Evolutionary conservation across 2,113 vertebrate species (phyloP), one percentile per base, ranked within the genome.

Genomic region (Trematocara unimaculatum): DNA sequence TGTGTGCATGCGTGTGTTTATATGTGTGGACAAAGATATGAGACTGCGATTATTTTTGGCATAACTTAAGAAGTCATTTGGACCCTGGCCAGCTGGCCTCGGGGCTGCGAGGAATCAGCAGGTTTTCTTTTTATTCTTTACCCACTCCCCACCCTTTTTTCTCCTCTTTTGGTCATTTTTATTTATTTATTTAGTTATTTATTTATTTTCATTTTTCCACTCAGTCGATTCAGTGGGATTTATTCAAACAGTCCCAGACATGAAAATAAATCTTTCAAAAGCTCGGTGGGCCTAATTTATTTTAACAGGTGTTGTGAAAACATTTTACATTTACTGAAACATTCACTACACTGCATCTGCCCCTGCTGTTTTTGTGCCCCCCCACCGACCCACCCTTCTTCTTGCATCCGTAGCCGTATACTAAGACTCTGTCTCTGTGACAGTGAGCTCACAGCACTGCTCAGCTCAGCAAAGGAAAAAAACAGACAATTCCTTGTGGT

Each of bases 61-160:
- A 93, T 85, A 91, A 93, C 62, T 91, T 87, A 88, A 93, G 89
- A 92, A 88, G 74, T 92, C 79, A 92, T 93, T 93, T 96, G 92
- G 92, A 94, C 45, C 2, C 1, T 4, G 72, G 84, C 91, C 95
- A 95, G 88, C 78, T 95, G 95, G 94, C 93, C 84, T 47, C 11
- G 18, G 81, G 91, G 88, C 88, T 80, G 67, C n/a, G 13, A 90
- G 84, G 62, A 85, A 74, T 86, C 81, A 42, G 62, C 15, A 7
- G 31, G 17, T 58, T 81, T 70, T 84, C 56, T 38, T 62, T 86
- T 62, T 64, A 29, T 35, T 60, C 51, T 47, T 45, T 74, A 17
- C 20, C 40, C 20, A 5, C 11, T 40, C 35, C 8, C 8, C 67
- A 35, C 60, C 60, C 60, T 0, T 5, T 64, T 64, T 64, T n/a